Evolutionary conservation across 2,888 invertebrate species (phyloP), one percentile per base, ranked within the genome.

Genomic region (Oxyteleia sp.): DNA sequence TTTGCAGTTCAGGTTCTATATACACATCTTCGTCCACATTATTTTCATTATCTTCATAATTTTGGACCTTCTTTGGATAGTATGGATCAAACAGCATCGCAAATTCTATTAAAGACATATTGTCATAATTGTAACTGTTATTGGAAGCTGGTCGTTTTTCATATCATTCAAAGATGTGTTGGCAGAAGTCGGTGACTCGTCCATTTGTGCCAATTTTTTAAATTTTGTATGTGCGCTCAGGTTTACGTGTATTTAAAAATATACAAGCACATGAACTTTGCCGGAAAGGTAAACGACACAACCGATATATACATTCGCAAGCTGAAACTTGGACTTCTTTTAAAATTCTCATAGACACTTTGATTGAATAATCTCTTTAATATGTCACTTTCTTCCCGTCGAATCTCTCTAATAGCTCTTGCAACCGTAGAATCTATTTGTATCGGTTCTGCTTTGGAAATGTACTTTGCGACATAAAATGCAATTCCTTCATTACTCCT

Each of bases 381-480:
- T 55, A 55, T 16, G 15, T 55, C 32, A 35, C 3, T 35, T 35
- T 55, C 35, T 32, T 55, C 55, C 32, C 55, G 55, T 35, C n/a
- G 32, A 35, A 55, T 55, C 16, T 35, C 16, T 26, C n/a, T n/a
- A n/a, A n/a, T n/a, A n/a, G n/a, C n/a, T n/a, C n/a, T n/a, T n/a
- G n/a, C n/a, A n/a, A n/a, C n/a, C n/a, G n/a, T n/a, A n/a, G n/a
- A n/a, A n/a, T n/a, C n/a, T 2, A 26, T 26, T 4, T 5, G 4
- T 4, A 5, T 5, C 26, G n/a, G n/a, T n/a, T n/a, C n/a, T n/a
- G n/a, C n/a, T n/a, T n/a, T n/a, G n/a, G n/a, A n/a, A n/a, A n/a
- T n/a, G n/a, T n/a, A n/a, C n/a, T 86, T 86, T 11, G 84, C 79
- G 8, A 86, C 78, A 38, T 86, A 83, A 49, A 89, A 92, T 0